Conservation (phyloP, 2,888 invertebrate species). For the Rotaria magnacalcarata region DNA sequence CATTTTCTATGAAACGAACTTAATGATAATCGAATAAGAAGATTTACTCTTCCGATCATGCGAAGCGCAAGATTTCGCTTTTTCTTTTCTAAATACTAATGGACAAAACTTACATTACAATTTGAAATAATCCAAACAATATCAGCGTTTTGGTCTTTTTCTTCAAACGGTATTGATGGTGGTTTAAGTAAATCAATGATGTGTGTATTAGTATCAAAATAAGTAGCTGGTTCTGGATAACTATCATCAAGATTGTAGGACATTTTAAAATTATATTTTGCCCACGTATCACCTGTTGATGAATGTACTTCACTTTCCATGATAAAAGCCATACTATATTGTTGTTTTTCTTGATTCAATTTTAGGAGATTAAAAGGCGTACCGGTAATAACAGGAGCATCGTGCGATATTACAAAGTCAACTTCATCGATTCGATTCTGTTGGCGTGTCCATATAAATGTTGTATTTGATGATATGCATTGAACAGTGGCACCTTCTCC, state of each 20-base stretch:
- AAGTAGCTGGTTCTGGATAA: conserved; percentile 45
- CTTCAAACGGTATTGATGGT: conserved; percentile 37
- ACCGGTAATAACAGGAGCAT: fast-evolving
- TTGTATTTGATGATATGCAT: neutral
- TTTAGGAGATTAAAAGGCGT: neutral
- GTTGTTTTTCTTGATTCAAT: neutral
- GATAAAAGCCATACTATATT: conserved; percentile 41
- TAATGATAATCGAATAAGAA: too few species aligned
- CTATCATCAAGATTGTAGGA: conserved; percentile 42
- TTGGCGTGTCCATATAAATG: neutral
- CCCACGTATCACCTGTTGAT: conserved; percentile 36
- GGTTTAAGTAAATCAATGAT: conserved; percentile 38
- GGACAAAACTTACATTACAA: conserved; percentile 19
- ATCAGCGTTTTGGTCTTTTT: conserved; percentile 38
- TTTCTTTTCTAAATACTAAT: too few species aligned
- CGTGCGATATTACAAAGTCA: neutral
- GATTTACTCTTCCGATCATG: too few species aligned
- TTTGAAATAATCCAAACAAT: conserved; percentile 44
- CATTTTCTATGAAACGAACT: too few species aligned
- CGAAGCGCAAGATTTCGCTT: too few species aligned
- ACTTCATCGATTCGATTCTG: neutral
- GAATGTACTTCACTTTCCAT: conserved; percentile 46
- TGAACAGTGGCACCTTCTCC: neutral
- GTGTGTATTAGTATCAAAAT: conserved; percentile 39
- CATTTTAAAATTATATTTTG: conserved; percentile 43